Conservation (phyloP, 2,113 vertebrate genomes). For the Zosterops japonicus region DNA sequence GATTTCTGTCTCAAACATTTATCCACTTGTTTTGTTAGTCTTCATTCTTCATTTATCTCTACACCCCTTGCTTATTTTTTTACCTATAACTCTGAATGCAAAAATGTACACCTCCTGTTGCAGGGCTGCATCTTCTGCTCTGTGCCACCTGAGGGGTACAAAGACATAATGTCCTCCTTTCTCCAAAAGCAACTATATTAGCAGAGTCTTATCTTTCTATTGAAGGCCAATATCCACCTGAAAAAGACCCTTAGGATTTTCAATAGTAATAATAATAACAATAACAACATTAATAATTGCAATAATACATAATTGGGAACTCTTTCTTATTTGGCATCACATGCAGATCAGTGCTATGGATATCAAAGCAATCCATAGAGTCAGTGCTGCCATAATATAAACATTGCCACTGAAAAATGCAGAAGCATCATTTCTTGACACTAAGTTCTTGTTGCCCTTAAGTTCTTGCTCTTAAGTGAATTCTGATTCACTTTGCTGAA, state of each 20-base stretch:
- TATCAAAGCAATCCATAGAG: background rate
- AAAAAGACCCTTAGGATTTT: background rate
- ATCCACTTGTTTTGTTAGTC: background rate
- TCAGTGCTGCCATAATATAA: background rate
- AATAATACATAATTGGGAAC: background rate
- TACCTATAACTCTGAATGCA: background rate
- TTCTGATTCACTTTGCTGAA: background rate
- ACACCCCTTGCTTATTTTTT: background rate
- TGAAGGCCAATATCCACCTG: background rate
- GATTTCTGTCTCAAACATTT: background rate
- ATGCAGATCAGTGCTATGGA: background rate
- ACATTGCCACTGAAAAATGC: background rate
- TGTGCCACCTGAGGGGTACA: background rate
- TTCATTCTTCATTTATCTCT: background rate
- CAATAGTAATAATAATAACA: background rate
- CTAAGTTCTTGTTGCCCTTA: background rate
- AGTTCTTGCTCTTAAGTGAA: background rate
- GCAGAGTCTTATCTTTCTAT: background rate
- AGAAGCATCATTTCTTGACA: background rate
- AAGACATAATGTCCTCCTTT: background rate
- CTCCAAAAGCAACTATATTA: background rate
- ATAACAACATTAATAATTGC: background rate
- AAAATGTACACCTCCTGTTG: background rate
- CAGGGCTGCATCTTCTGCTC: background rate
- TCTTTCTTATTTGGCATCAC: background rate